Evolutionary conservation across 2,888 invertebrate species (phyloP).

Genomic region (Athalia rosae): DNA sequence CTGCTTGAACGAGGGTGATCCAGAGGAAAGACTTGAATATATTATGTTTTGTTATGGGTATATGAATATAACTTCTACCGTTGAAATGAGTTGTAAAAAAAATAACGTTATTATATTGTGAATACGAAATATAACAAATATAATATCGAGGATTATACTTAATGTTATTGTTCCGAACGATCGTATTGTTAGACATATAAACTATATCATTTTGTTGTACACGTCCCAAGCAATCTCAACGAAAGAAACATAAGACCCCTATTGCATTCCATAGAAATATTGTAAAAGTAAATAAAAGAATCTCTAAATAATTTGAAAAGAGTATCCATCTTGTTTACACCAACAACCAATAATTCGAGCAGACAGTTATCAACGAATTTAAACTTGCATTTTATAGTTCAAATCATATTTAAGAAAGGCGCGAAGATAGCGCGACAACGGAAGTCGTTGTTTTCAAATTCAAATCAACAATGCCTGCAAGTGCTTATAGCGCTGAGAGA

Average conservation of each 20-base stretch:
- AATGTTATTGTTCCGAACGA: conserved; percentile 54
- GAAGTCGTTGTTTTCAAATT: not conserved
- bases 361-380: no score
- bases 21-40: conserved; percentile 51
- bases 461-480: not conserved
- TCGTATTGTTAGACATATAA: conserved; percentile 51
- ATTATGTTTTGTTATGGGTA: conserved; percentile 25
- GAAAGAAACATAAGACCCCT: conserved; percentile 31
- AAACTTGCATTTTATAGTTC: no score
- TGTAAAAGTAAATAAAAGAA: conserved; percentile 51
- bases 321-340: not conserved
- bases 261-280: conserved; percentile 55
- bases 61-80: conserved; percentile 2
- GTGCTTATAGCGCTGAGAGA: not conserved
- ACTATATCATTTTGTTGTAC: conserved; percentile 44
- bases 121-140: conserved; percentile 38
- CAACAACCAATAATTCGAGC: no score
- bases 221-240: conserved; percentile 28
- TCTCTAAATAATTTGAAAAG: conserved; percentile 22
- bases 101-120: conserved; percentile 36
- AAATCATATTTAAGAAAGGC: no score
- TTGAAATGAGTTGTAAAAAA: conserved; percentile 29
- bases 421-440: no score
- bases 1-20: conserved; percentile 54
- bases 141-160: conserved; percentile 49